A percentile compares a stretch with the other conserved stretches of the same genome.
Conservation (phyloP, 1,140 invertebrate genomes). For the Triops longicaudatus region DNA sequence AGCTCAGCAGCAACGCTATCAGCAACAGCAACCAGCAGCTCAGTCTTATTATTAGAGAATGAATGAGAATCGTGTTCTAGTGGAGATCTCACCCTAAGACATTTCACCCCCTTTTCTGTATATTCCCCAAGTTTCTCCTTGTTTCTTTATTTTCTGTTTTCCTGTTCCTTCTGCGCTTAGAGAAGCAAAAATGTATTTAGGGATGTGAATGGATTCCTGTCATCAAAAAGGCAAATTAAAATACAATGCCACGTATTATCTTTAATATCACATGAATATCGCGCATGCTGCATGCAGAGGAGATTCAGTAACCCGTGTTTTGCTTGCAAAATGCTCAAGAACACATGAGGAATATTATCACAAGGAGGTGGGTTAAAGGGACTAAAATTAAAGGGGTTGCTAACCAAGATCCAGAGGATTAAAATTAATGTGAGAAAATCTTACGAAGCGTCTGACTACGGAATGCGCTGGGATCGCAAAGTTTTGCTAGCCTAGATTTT, state of each 20-base stretch:
- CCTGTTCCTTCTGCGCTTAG: background rate
- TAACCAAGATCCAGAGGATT: background rate
- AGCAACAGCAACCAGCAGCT: background rate
- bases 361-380: background rate
- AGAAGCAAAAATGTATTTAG: background rate
- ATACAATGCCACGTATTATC: conserved; percentile 12
- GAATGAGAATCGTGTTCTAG: background rate
- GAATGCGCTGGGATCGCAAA: background rate
- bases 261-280: background rate
- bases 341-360: background rate
- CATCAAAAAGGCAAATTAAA: background rate
- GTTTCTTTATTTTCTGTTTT: background rate
- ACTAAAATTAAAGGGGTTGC: background rate
- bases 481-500: conserved; percentile 27
- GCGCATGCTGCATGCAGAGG: conserved; percentile 4
- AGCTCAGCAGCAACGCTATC: background rate
- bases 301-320: background rate
- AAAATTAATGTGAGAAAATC: background rate
- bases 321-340: background rate
- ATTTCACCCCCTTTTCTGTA: background rate
- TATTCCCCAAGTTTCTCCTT: background rate
- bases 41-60: background rate
- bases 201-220: background rate
- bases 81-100: background rate
- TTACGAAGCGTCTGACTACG: background rate